Percentiles rank a stretch among this genome's conserved stretches.
Conservation (phyloP, 30 jellyfish, hydroid and myxozoan genomes). For the Sanderia malayensis region DNA sequence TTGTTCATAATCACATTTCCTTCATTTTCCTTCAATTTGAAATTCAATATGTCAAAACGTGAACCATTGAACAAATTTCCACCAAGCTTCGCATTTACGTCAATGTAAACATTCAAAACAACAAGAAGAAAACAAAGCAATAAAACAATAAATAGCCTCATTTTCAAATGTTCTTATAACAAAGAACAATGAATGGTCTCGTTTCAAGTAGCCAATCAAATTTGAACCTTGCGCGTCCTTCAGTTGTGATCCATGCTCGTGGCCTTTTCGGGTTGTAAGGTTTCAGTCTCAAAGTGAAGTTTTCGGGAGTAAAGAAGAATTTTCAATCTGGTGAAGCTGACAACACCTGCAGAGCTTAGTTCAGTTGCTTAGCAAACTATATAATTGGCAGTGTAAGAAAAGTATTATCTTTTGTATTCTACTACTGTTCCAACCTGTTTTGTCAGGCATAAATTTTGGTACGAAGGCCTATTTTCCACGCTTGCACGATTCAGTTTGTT, state of each 20-base stretch:
- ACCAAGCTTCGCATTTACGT: not conserved
- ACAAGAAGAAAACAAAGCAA: not conserved
- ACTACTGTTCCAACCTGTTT: too few relatives aligned
- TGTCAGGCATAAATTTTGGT: too few relatives aligned
- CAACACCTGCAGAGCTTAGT: conserved; percentile 35
- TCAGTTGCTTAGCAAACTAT: conserved; percentile 15
- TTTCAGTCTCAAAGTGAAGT: not conserved
- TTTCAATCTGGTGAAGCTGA: not conserved
- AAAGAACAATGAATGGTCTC: conserved; percentile 50
- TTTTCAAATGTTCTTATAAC: too few relatives aligned
- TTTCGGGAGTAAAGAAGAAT: not conserved
- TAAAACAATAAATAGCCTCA: not conserved
- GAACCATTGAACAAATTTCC: too few relatives aligned
- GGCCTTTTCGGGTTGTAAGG: conserved; percentile 6
- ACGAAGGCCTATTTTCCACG: too few relatives aligned
- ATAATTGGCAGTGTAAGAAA: conserved; percentile 52
- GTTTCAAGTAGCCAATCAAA: conserved; percentile 46
- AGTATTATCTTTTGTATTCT: not conserved
- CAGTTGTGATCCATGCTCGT: conserved; percentile 16
- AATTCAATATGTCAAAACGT: too few relatives aligned
- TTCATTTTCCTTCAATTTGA: too few relatives aligned
- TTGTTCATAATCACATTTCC: too few relatives aligned
- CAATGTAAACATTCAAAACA: not conserved
- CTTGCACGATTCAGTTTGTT: not conserved
- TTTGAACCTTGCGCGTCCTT: conserved; percentile 62